phyloP scores from a whole-genome alignment of 2,113 vertebrate species.

The Neolamprologus cancellatus region DNA sequence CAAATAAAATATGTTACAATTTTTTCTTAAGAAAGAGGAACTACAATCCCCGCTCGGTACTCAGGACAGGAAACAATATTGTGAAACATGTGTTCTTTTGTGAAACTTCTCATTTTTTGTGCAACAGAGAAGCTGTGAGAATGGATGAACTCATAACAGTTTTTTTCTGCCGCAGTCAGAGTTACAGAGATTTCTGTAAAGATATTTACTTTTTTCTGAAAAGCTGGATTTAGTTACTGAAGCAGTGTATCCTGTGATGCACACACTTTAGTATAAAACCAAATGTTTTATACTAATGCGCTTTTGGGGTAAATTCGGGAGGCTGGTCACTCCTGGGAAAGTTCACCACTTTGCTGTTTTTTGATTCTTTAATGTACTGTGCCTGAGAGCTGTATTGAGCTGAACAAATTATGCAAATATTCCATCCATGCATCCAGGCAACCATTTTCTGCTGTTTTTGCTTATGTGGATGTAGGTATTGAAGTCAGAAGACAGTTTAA shows the following conservation, averaged over 20 bases:
- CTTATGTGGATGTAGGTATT: not conserved
- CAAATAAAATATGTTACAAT: not conserved
- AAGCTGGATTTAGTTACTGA: not conserved
- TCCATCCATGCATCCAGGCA: not conserved
- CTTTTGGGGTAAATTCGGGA: too few species aligned
- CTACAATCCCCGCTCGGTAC: not conserved
- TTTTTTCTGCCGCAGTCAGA: not conserved
- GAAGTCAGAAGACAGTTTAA: not conserved
- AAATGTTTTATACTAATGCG: too few species aligned
- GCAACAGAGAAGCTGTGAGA: not conserved
- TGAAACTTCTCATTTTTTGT: conserved; percentile 1
- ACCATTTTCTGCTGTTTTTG: not conserved
- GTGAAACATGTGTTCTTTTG: not conserved
- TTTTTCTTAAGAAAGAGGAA: not conserved
- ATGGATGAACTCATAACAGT: not conserved
- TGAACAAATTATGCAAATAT: not conserved
- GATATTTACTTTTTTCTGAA: not conserved
- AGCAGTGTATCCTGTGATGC: not conserved
- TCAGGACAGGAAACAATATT: not conserved
- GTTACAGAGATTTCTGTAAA: not conserved
- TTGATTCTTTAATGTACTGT: not conserved
- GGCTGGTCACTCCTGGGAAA: too few species aligned
- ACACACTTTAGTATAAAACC: not conserved
- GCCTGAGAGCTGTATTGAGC: not conserved
- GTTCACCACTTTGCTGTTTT: too few species aligned